These are phyloP conservation scores for Hermetia illucens DNA, from an alignment of 1,140 invertebrate species.

Conservation along the genomic window DNA sequence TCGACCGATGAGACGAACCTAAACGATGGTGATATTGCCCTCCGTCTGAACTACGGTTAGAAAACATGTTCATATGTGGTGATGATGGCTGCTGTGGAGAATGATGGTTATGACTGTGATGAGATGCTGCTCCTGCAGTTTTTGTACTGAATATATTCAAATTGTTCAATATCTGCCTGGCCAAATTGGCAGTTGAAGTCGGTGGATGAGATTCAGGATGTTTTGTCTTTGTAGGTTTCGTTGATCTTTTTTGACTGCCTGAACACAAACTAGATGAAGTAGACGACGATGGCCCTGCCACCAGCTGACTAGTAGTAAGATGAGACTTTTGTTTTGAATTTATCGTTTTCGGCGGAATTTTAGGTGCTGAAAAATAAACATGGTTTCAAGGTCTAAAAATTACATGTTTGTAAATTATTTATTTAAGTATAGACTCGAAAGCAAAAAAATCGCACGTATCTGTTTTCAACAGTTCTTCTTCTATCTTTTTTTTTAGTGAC, in stretches of 20 bases:
- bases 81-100: slow-evolving; percentile 22
- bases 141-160: slow-evolving; percentile 61
- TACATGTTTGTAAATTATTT: no score
- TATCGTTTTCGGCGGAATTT: slow-evolving; percentile 10
- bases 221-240: slow-evolving; percentile 28
- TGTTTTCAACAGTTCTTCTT: no score
- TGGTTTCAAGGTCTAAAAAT: no score
- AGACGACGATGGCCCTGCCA: slow-evolving; percentile 8
- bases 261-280: slow-evolving; percentile 9
- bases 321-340: no score
- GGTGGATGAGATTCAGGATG: slow-evolving; percentile 20
- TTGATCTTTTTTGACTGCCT: slow-evolving; percentile 21
- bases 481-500: no score
- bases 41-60: slow-evolving; percentile 27
- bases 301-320: no score
- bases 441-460: no score
- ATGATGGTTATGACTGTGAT: slow-evolving; percentile 9
- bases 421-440: no score
- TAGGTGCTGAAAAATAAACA: no score
- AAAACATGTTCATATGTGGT: slow-evolving; percentile 28
- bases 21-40: slow-evolving; percentile 28
- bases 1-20: slow-evolving; percentile 23
- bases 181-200: slow-evolving; percentile 42
- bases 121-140: slow-evolving; percentile 7
- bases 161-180: slow-evolving; percentile 59